Percentiles rank a stretch among this genome's conserved stretches.
These are phyloP conservation scores for Actenoides hombroni DNA, from an alignment of 2,113 vertebrate species.

Conservation along the genomic window DNA sequence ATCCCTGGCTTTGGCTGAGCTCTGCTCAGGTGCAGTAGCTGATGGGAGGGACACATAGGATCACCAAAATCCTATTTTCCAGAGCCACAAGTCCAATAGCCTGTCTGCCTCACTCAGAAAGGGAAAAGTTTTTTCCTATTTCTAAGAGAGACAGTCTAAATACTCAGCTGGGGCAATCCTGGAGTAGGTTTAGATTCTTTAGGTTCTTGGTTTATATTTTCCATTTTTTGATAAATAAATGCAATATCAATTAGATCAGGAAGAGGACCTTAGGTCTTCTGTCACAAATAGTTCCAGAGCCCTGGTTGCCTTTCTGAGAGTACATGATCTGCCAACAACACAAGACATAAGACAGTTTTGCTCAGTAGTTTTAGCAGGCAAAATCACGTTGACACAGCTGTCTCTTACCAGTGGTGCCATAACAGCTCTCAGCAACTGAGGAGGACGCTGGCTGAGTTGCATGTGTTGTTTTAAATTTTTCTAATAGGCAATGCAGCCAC, in stretches of 20 bases:
- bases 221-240: not conserved
- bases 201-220: not conserved
- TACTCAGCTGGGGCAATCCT: not conserved
- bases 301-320: not conserved
- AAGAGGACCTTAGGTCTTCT: not conserved
- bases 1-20: not conserved
- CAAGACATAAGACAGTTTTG: not conserved
- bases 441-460: not conserved
- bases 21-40: not conserved
- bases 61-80: not conserved
- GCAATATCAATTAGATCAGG: not conserved
- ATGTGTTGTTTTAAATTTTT: not conserved
- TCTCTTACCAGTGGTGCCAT: not conserved
- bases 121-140: not conserved
- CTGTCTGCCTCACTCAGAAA: not conserved
- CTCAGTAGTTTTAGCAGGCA: not conserved
- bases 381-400: accelerated
- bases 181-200: not conserved
- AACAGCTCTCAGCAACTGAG: not conserved
- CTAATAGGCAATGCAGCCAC: not conserved
- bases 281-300: not conserved
- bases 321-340: not conserved
- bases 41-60: not conserved
- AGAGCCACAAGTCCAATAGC: not conserved
- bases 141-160: not conserved